Base-by-base conservation (phyloP, 2,888 invertebrate species). In the Zhuqinia jingwanae region DNA sequence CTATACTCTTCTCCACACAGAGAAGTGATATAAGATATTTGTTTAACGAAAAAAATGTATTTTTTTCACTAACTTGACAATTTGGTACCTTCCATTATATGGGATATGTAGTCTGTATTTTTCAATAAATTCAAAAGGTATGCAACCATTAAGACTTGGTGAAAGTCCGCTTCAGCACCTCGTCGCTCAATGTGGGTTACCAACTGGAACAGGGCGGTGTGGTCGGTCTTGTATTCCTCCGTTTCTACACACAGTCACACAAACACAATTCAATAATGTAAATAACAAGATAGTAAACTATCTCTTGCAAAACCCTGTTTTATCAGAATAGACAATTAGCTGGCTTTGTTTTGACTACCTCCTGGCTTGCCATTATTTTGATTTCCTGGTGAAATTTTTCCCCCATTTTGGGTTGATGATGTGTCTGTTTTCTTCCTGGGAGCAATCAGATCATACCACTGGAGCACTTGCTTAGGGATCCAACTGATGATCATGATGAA, bases 101-200 rank as follows among this genome's bases (percentile, higher is more conserved):
- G 60, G 6, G 42, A 65, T 30, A 89, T 53, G 30, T 87, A 89
- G n/a, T 11, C 60, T 47, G 87, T 86, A 56, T 50, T 84, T 53
- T 87, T 87, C 22, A 90, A 78, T 27, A 87, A 73, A n/a, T 85
- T 65, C 20, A 91, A 60, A 45, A 91, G 84, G 76, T 79, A 90
- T 10, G 87, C 53, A 15, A 88, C 85, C 91, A 91, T 90, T 36
- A 91, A 68, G 36, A 82, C 78, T 76, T 90, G 87, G 27, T 91
- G 91, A 77, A 90, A 89, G 45, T 86, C 85, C 30, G 89, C 88
- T 84, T 91, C 89, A 15, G 83, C 47, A 13, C 10, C 47, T 22
- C 89, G 75, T 45, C 56, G 22, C 10, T 75, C 50, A 8, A 65
- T 86, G 77, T 91, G 90, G 15, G 90, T 90, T 85, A 91, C 91